Conservation (phyloP, 2,888 invertebrate species). For the Eupithecia vulgata region DNA sequence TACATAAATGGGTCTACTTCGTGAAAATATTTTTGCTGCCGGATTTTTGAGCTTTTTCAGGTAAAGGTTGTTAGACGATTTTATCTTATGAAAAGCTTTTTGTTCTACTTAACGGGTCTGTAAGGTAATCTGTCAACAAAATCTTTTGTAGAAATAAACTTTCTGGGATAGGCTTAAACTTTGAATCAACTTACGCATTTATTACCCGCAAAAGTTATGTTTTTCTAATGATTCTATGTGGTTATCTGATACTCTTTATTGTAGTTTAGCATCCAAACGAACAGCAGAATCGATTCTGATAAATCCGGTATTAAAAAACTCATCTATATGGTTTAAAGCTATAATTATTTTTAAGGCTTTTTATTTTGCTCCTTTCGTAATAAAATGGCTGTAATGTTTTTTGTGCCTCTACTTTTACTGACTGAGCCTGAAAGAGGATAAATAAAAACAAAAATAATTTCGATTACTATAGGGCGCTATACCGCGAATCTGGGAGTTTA, state of each 20-base stretch:
- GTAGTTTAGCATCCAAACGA: background rate
- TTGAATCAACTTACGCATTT: background rate
- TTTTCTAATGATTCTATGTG: too few relatives aligned
- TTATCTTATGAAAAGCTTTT: background rate
- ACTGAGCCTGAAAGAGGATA: too few relatives aligned
- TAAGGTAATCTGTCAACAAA: background rate
- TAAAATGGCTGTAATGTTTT: too few relatives aligned
- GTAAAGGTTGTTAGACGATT: background rate
- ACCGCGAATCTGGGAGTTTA: too few relatives aligned
- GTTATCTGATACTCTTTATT: too few relatives aligned
- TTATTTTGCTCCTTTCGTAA: background rate
- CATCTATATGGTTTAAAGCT: background rate
- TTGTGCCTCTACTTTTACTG: too few relatives aligned
- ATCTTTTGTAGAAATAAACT: background rate
- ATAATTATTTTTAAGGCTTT: background rate
- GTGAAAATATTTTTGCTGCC: background rate
- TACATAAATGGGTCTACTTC: constrained; percentile 6
- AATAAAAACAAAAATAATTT: too few relatives aligned
- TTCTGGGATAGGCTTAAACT: background rate
- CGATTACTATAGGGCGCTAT: too few relatives aligned
- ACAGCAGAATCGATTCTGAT: background rate
- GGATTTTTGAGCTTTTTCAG: background rate
- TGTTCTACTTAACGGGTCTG: background rate
- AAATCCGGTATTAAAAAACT: background rate
- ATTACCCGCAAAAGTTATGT: background rate